Percentiles rank a stretch among this genome's conserved stretches.
Evolutionary conservation across 2,888 invertebrate genomes (phyloP).

Genomic region (Latrodectus hesperus): DNA sequence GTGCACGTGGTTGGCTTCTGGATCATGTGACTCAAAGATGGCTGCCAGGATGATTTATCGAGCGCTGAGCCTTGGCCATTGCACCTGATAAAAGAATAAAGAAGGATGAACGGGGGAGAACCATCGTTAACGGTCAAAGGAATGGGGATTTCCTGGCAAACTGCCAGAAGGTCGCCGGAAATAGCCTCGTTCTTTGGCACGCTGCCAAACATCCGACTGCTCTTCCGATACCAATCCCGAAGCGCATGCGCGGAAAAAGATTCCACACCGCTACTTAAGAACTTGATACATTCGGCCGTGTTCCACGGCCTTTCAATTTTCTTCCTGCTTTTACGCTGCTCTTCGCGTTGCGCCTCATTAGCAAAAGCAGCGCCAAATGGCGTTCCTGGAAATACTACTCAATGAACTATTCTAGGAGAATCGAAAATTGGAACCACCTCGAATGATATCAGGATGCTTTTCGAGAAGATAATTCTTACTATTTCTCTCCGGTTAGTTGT

Average conservation of each 20-base stretch:
- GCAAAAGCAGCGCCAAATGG: no score
- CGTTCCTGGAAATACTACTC: no score
- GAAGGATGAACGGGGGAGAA: constrained; percentile 10
- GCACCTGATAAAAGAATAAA: constrained; percentile 50
- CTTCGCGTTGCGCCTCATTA: background rate
- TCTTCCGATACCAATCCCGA: constrained; percentile 41
- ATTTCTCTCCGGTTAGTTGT: no score
- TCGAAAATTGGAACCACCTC: background rate
- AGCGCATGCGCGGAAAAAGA: constrained; percentile 9
- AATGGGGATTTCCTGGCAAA: constrained; percentile 60
- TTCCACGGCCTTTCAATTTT: constrained; percentile 17
- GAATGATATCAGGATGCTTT: background rate
- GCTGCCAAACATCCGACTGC: constrained; percentile 57
- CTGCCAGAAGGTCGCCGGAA: constrained; percentile 65
- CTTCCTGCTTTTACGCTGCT: constrained; percentile 8
- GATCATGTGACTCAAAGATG: constrained; percentile 59
- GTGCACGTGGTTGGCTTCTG: constrained; percentile 57
- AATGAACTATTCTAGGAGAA: background rate
- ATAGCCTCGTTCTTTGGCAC: constrained; percentile 65
- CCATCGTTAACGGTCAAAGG: constrained; percentile 45
- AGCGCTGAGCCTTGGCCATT: constrained; percentile 58
- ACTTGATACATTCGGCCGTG: no score
- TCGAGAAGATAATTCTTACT: no score
- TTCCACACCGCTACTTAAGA: no score
- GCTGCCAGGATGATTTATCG: constrained; percentile 62